Evolutionary conservation across 1,140 invertebrate genomes (phyloP), one percentile per base, ranked within the genome.

Genomic region (Anastrepha ludens): DNA sequence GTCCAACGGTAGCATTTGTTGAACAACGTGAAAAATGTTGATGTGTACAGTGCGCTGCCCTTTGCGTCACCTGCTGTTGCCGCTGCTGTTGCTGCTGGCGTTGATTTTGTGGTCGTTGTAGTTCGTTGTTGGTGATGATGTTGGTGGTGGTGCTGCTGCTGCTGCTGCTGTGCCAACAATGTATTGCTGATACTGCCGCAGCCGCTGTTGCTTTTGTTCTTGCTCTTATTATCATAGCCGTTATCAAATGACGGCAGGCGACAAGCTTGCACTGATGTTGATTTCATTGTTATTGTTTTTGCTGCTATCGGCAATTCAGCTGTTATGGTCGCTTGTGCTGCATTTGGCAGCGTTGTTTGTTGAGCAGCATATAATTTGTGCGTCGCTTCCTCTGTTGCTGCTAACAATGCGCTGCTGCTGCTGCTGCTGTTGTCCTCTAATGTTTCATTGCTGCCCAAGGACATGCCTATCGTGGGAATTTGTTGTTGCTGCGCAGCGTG

Each of bases 161-260:
- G 88, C 9, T 78, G 87, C 41, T 70, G 87, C 44, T 47, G 47
- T 20, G 90, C 29, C 29, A 29, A 29, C 29, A 29, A 29, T 29
- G 89, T 90, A 89, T 91, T 90, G 91, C 86, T 8, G 47, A 2
- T 81, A 13, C 44, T 78, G 41, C 13, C 44, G 70, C 3, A n/a
- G 70, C 9, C 50, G 70, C 39, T 78, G 74, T 81, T 81, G 74
- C 47, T 15, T 20, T 29, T 55, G 74, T 78, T 55, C 74, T 55
- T 78, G 13, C 74, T 20, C 17, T 81, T 55, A 50, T 81, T 81
- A 55, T 81, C 47, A 50, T 81, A 47, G 8, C 62, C 41, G 58
- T 86, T 86, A 86, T 86, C 60, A 55, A 47, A 3, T 47, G 60
- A 13, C 29, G 60, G 85, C 85, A 62, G 85, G 55, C 85, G 85